Base-by-base conservation (phyloP, 2,797 vertebrate species). In the Eleutherodactylus coqui region DNA sequence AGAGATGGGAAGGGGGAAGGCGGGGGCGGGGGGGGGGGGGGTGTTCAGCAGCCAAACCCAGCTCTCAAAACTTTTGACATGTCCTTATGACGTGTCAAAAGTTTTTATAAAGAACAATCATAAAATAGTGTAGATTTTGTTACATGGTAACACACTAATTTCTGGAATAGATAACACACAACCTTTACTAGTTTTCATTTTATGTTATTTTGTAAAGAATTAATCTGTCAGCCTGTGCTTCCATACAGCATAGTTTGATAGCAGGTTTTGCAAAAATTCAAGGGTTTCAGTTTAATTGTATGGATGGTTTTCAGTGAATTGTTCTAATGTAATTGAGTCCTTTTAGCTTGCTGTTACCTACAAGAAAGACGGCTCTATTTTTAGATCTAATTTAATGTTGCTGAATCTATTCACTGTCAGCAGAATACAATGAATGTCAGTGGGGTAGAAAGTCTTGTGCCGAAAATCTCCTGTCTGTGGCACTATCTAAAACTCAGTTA, bases 341-440 rank as follows among this genome's bases (percentile, higher is more conserved):
- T 79, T 89, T 85, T 79, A 32, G n/a, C 67, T 79, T 85, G 80
- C 84, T 85, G 84, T 55, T 77, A 82, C 73, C 81, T 89, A 83
- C 29, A 43, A 85, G 82, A 62, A 87, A 0, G 1, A 84, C 17
- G 60, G 21, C 73, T 38, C 83, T 87, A 81, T 77, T 85, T 88
- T 88, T 88, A 89, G 84, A 79, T 62, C 21, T 80, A 79, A 51
- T 43, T 89, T 85, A 88, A 77, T 41, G 88, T 58, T 83, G 84
- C 72, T 72, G 75, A 85, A 87, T 41, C 72, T 88, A 32, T 76
- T 89, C 87, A 77, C 9, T 70, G 45, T 85, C 70, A 89, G 84
- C 27, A 84, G 17, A 45, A 82, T 36, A 70, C 87, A 90, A 90
- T 83, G 58, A 87, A 88, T 89, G 89, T 70, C 84, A 79, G 86